These are phyloP conservation scores for Malurus alboscapulatus DNA, from an alignment of 2,113 vertebrate genomes.

Conservation along the genomic window DNA sequence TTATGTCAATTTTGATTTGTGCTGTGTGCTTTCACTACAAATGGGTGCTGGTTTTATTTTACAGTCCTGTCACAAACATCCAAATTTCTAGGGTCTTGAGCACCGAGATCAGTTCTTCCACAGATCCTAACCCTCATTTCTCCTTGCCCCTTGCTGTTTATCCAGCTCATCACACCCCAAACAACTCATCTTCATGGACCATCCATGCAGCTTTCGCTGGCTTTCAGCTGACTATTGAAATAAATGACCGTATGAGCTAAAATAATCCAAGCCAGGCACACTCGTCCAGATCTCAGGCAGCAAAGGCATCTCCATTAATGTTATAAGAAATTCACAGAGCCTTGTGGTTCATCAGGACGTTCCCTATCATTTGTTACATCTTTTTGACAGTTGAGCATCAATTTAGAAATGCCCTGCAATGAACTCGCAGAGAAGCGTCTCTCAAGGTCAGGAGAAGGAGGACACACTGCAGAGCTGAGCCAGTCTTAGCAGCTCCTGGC, in stretches of 20 bases:
- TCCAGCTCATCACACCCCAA: neutral
- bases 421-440: neutral
- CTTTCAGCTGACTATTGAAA: constrained; percentile 33
- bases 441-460: constrained; percentile 41
- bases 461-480: neutral
- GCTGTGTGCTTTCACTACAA: neutral
- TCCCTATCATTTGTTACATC: constrained; percentile 41
- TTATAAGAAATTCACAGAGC: neutral
- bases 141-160: neutral
- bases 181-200: neutral
- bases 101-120: neutral
- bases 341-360: constrained; percentile 9
- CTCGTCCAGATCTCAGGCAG: constrained; percentile 13
- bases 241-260: neutral
- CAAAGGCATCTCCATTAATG: neutral
- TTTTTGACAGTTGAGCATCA: constrained; percentile 26
- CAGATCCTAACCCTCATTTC: neutral
- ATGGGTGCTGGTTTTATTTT: neutral
- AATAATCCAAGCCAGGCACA: neutral
- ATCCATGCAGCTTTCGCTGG: neutral
- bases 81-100: neutral
- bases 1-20: neutral
- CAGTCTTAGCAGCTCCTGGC: neutral
- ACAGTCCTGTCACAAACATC: neutral
- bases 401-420: constrained; percentile 37